Conservation (phyloP, 2,113 vertebrate species). For the Ciconia boyciana region DNA sequence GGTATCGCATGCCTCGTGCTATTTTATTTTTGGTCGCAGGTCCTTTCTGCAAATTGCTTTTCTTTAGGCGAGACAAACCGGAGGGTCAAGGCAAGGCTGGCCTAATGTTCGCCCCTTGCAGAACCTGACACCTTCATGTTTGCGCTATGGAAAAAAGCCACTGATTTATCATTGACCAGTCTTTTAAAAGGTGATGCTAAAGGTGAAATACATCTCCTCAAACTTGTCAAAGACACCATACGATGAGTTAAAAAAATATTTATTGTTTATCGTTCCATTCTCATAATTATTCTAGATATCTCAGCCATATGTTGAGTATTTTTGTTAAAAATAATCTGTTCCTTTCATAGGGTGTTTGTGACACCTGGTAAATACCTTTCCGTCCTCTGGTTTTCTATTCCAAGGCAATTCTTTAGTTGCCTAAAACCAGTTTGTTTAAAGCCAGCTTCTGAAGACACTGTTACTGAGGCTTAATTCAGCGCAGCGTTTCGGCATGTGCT, state of each 20-base stretch:
- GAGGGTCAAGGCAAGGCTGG: not conserved
- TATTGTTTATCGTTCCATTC: not conserved
- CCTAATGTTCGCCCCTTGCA: not conserved
- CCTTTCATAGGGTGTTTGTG: not conserved
- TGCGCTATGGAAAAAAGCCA: not conserved
- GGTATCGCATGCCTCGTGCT: fast-evolving
- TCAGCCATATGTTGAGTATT: not conserved
- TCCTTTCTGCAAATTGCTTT: not conserved
- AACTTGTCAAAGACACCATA: not conserved
- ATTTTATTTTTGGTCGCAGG: not conserved
- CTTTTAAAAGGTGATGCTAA: not conserved
- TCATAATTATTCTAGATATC: constrained; percentile 37
- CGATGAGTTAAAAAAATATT: not conserved
- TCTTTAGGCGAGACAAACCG: not conserved
- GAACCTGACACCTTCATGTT: not conserved
- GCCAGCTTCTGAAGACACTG: not conserved
- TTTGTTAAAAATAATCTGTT: constrained; percentile 29
- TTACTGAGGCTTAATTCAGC: not conserved
- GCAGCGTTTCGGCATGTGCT: not conserved
- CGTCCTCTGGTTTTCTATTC: not conserved
- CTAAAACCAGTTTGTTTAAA: not conserved
- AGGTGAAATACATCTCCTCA: not conserved
- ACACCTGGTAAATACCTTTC: constrained; percentile 32
- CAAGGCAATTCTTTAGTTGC: not conserved
- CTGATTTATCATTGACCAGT: not conserved